Evolutionary conservation across 2,797 vertebrate species (phyloP).

Genomic region (Pangasius larnaudii): DNA sequence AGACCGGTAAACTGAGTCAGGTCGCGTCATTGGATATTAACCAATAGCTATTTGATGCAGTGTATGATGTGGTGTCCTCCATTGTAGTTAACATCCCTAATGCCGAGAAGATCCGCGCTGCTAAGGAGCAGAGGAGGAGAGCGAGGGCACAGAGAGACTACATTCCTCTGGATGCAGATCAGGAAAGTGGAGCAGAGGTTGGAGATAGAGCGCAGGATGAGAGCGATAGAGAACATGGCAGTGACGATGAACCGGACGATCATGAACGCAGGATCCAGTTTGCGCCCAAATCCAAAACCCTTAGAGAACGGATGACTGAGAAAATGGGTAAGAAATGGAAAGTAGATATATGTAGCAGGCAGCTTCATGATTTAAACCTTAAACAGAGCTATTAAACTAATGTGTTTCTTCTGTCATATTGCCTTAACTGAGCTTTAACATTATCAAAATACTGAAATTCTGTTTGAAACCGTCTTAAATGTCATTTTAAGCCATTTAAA

Average conservation of each 20-base stretch:
- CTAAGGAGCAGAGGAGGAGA: constrained; percentile 76
- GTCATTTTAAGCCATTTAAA: not conserved
- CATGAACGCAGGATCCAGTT: constrained; percentile 82
- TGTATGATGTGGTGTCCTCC: not conserved
- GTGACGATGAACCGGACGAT: constrained; percentile 83
- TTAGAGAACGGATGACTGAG: constrained; percentile 84
- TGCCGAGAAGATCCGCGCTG: constrained; percentile 73
- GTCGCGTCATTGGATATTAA: not conserved
- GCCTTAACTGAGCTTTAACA: not conserved
- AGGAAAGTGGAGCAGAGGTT: constrained; percentile 62
- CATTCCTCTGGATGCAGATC: constrained; percentile 77
- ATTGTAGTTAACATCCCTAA: constrained; percentile 79
- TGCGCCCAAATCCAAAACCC: constrained; percentile 78
- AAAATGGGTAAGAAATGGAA: constrained; percentile 76
- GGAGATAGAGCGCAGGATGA: constrained; percentile 75
- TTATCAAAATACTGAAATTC: not conserved
- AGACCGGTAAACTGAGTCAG: constrained; percentile 28
- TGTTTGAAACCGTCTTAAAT: not conserved
- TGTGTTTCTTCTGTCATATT: not conserved
- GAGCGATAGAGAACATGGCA: constrained; percentile 61
- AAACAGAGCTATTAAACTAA: not conserved
- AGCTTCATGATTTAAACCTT: not conserved
- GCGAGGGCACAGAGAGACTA: constrained; percentile 77
- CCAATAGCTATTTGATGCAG: not conserved
- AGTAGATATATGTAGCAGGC: not conserved